Evolutionary conservation across 2,888 invertebrate genomes (phyloP), one percentile per base, ranked within the genome.

Genomic region (Dryocosmus kuriphilus): DNA sequence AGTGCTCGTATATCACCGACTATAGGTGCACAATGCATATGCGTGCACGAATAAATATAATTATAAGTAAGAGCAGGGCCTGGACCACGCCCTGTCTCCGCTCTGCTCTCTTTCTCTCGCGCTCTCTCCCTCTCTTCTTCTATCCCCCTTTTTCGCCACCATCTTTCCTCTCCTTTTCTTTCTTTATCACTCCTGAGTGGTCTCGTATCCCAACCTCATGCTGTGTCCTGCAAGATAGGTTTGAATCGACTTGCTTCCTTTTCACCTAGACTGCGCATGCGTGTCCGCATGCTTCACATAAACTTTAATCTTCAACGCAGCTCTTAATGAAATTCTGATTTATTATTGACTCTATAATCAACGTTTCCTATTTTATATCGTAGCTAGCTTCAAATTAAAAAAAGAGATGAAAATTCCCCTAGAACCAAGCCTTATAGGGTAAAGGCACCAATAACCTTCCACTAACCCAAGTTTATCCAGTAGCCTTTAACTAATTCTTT

Each of bases 61-160:
- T 89, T 89, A 89, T 87, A 89, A 89, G 88, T 89, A 87, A 87
- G 89, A 89, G 89, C 90, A 89, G 90, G 89, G 89, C 46, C 88
- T 90, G 91, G 89, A 89, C 91, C 91, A 91, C 91, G 91, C 91
- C 91, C 91, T 90, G 90, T 90, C 89, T 88, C 89, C 88, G 86
- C 83, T 88, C 84, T 86, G 81, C 87, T 88, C 87, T 88, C 88
- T 86, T 83, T 86, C 86, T 78, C 80, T 55, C 78, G 65, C 76
- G 74, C 82, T 77, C 77, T 77, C 78, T 46, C 75, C 32, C 32
- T 30, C 63, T 62, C 77, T 67, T 67, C 46, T 71, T 71, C 77
- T 73, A 73, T 78, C 77, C 73, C 63, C 80, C 67, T 75, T 76
- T 77, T 65, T 55, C 57, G 62, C 75, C 77, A n/a, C 62, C 74